Percentiles rank a stretch among this genome's conserved stretches.
Evolutionary conservation across 2,113 vertebrate species (phyloP).

Genomic region (Rhinopomastus cyanomelas): DNA sequence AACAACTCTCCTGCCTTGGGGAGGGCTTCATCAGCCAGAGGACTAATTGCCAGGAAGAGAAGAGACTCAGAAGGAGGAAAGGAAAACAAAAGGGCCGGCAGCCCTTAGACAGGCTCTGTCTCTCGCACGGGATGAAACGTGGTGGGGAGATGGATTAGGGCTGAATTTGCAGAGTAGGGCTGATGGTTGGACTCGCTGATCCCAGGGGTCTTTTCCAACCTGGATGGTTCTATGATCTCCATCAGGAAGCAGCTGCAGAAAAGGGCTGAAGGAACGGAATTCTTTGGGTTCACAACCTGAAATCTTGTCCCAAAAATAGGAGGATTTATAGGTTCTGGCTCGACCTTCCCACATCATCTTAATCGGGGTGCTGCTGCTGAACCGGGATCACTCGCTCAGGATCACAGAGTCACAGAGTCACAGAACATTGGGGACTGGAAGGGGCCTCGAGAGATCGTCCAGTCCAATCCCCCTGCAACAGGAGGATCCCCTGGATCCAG

Average conservation of each 20-base stretch:
- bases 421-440: too few relatives aligned
- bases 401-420: too few relatives aligned
- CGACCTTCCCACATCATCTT: background rate
- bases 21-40: slow-evolving; percentile 37
- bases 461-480: too few relatives aligned
- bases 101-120: background rate
- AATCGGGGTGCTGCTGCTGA: background rate
- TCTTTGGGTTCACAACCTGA: fast-evolving
- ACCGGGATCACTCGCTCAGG: too few relatives aligned
- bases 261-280: background rate
- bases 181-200: too few relatives aligned
- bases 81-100: background rate
- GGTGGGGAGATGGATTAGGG: too few relatives aligned
- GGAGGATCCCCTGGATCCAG: too few relatives aligned
- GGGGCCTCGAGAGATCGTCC: too few relatives aligned
- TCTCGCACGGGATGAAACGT: slow-evolving; percentile 39
- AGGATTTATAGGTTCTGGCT: background rate
- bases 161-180: too few relatives aligned
- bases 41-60: slow-evolving; percentile 10
- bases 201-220: too few relatives aligned
- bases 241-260: background rate
- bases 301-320: background rate
- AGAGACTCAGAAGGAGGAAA: background rate
- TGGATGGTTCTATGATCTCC: too few relatives aligned
- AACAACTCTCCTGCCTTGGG: slow-evolving; percentile 27